phyloP scores from a whole-genome alignment of 2,113 vertebrate species.

The Parus major region DNA sequence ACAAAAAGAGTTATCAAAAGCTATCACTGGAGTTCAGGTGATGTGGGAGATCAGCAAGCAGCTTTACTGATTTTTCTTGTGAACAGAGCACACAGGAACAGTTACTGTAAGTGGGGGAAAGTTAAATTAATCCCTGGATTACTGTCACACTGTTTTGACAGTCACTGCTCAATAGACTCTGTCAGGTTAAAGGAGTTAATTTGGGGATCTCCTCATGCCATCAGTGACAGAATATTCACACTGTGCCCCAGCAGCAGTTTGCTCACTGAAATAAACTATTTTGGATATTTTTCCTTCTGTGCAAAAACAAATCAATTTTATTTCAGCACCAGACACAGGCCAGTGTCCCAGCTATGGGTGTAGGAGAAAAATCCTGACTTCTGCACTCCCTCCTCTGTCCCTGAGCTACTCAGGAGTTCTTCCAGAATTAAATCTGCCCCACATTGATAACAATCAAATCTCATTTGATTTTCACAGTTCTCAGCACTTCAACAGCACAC shows the following conservation, averaged over 20 bases:
- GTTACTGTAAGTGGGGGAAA: background rate
- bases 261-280: background rate
- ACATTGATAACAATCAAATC: too few species aligned
- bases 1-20: background rate
- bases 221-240: background rate
- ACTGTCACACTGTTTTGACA: background rate
- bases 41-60: background rate
- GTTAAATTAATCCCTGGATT: background rate
- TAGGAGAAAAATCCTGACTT: background rate
- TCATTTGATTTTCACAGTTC: background rate
- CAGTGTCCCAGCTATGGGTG: background rate
- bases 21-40: background rate
- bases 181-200: background rate
- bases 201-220: background rate
- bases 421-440: background rate
- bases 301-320: background rate
- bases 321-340: background rate
- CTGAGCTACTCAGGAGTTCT: background rate
- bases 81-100: background rate
- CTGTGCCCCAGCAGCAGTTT: background rate
- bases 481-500: background rate
- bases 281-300: background rate
- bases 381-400: background rate
- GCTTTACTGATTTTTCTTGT: background rate
- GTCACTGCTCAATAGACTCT: background rate